phyloP scores from a whole-genome alignment of 2,113 vertebrate genomes.

The Camelus bactrianus region DNA sequence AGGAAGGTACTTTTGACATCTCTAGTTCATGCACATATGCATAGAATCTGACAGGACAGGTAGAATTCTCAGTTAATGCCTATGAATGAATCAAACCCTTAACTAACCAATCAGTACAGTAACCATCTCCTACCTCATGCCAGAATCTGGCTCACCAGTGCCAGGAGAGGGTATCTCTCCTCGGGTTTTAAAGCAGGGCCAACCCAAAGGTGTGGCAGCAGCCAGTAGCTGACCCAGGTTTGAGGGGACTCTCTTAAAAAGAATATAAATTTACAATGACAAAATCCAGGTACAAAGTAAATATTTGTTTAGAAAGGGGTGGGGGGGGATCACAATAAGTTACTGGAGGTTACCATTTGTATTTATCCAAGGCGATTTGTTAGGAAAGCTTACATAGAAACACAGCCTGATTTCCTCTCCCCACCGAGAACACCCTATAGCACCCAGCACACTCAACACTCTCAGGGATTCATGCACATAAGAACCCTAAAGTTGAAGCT shows the following conservation, averaged over 20 bases:
- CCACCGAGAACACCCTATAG: not conserved
- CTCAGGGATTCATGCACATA: rapidly evolving
- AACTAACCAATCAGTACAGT: not conserved
- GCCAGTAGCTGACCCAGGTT: too few species aligned
- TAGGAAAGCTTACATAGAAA: not conserved
- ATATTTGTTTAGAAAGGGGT: not conserved
- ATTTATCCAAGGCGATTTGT: not conserved
- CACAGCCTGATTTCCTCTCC: not conserved
- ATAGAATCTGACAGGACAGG: not conserved
- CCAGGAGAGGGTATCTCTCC: not conserved
- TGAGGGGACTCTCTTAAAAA: not conserved
- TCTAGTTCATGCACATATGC: not conserved
- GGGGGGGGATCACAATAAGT: not conserved
- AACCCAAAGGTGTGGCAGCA: not conserved
- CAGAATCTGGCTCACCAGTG: not conserved
- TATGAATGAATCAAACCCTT: not conserved
- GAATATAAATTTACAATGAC: not conserved
- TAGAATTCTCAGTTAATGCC: not conserved
- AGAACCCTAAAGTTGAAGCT: not conserved
- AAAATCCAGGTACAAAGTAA: not conserved
- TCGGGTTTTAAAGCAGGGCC: not conserved
- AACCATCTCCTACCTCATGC: not conserved
- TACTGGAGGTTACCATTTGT: not conserved
- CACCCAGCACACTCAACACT: not conserved
- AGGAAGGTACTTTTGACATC: not conserved